Base-by-base conservation (phyloP, 1,140 invertebrate species). In the Trissolcus basalis region DNA sequence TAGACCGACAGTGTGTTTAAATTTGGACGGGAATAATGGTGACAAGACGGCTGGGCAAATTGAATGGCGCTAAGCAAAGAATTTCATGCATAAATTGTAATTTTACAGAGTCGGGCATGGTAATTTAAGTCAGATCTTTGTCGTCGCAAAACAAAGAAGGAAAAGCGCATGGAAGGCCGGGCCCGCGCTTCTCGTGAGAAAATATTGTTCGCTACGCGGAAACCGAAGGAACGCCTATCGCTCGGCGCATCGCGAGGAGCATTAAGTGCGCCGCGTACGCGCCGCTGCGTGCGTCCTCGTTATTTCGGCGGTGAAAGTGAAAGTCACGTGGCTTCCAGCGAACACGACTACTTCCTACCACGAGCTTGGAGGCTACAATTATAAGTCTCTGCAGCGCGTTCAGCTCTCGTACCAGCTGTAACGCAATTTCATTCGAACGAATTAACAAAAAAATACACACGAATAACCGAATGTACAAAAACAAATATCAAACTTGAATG, bases 231-330 rank as follows among this genome's bases (percentile, higher is more conserved):
- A 68, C 63, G 63, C 63, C 51, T 74, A 67, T 74, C 56, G 36
- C 39, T 12, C 51, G 51, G 70, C 51, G 56, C 61, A 73, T 73
- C 70, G 56, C 50, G 35, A 33, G 55, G 60, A 33, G 61, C 71
- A 67, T 74, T 74, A 67, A 74, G n/a, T 68, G 71, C 58, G 63
- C 63, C 56, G 51, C 63, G 63, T 74, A 74, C 63, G 71, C 71
- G 71, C 63, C 56, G 63, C 71, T 74, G 63, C 71, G 70, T 74
- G 71, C 71, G 71, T 74, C 63, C 71, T 74, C 71, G 63, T 74
- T 74, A 74, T 74, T 74, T 74, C 58, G 71, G 71, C 58, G 63
- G 71, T 74, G 71, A 74, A 74, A 74, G 71, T 74, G 71, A 74
- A 74, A 74, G 71, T 74, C 71, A 74, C 71, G 71, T 75, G 71